Evolutionary conservation across 2,888 invertebrate species (phyloP), one percentile per base, ranked within the genome.

Genomic region (Calliopum simillimum): DNA sequence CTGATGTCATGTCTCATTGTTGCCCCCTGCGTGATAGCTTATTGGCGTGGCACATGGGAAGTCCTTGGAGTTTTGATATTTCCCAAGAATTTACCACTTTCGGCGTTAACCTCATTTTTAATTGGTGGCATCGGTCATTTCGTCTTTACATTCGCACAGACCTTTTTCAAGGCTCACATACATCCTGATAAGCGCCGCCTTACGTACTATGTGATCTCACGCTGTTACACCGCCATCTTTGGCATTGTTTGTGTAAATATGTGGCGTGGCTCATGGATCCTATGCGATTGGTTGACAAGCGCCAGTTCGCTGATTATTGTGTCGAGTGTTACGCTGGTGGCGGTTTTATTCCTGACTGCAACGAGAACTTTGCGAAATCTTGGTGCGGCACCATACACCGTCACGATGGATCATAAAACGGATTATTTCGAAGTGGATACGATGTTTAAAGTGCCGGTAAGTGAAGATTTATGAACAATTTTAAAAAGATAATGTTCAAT

Each of bases 21-120:
- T 19, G 92, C 93, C 2, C 95, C 95, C 13, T 90, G 92, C 69
- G 94, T 95, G 62, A 94, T 96, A 70, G 90, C 92, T 74, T 95
- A 94, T 85, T 95, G 96, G 96, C 89, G 95, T 74, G 93, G 94
- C 46, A 93, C 94, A 59, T 96, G 95, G 95, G 90, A 90, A 58
- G 88, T 95, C 64, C 91, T 94, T 88, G 93, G 91, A 81, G 82
- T 90, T 65, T 91, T 93, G 84, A 88, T 95, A 69, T 89, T 90
- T 76, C 92, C 94, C 0, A 87, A 88, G 0, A 85, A 90, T 71
- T 85, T 86, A 5, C 86, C 90, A 4, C 78, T 88, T 58, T 94
- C 94, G 78, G 91, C 92, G 19, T 86, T 91, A 66, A 87, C 89
- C 46, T 94, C 94, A 76, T 89, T 93, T 68, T 84, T 88, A 2